phyloP scores from a whole-genome alignment of 2,888 invertebrate species.

The Calephelis perditalis region DNA sequence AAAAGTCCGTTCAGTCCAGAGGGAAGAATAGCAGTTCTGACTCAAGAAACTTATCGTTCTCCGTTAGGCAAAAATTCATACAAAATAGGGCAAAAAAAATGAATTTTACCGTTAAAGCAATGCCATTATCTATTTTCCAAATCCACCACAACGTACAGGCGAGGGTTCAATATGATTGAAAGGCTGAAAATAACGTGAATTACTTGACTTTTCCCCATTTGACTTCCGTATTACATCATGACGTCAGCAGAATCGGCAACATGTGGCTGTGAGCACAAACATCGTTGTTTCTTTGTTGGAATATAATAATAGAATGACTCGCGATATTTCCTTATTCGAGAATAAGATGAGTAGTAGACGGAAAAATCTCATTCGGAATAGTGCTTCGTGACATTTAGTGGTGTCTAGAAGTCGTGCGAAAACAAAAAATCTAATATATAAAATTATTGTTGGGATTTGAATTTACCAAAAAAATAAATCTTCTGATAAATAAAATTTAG shows the following conservation, averaged over 20 bases:
- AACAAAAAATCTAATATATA: not conserved
- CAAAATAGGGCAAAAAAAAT: not conserved
- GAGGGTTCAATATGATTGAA: constrained; percentile 21
- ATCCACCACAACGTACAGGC: constrained; percentile 16
- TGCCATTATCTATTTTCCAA: constrained; percentile 16
- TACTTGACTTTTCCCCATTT: constrained; percentile 34
- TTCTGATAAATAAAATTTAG: too few relatives aligned
- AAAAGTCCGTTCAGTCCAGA: too few relatives aligned
- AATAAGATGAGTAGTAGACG: constrained; percentile 61
- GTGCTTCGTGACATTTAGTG: constrained; percentile 36
- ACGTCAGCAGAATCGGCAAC: constrained; percentile 61
- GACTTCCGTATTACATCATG: constrained; percentile 55
- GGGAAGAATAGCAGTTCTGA: too few relatives aligned
- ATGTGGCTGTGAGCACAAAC: constrained; percentile 42
- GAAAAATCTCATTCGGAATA: constrained; percentile 62
- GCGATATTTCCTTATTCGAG: constrained; percentile 50
- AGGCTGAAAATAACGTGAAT: constrained; percentile 23
- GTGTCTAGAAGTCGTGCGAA: constrained; percentile 16
- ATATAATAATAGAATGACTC: constrained; percentile 69
- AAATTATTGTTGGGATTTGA: too few relatives aligned
- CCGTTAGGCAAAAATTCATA: too few relatives aligned
- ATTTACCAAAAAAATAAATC: too few relatives aligned
- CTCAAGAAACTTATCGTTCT: too few relatives aligned
- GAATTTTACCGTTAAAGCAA: not conserved
- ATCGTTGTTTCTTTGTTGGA: constrained; percentile 54